Conservation (phyloP, 2,113 vertebrate species). For the Melanerpes aurifrons region DNA sequence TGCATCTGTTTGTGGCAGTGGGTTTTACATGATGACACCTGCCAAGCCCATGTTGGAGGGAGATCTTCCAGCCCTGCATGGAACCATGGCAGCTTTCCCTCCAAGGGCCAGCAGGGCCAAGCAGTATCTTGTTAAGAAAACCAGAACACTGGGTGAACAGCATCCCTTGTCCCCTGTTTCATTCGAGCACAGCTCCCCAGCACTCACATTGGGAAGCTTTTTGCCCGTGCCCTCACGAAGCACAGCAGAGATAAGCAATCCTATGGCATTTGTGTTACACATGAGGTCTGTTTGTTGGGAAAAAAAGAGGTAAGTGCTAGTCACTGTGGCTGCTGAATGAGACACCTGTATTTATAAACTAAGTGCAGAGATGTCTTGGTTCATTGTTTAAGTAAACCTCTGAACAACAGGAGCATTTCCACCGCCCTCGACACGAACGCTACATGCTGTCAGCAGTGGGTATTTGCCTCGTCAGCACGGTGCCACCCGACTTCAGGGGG, state of each 20-base stretch:
- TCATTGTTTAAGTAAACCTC: conserved; percentile 53
- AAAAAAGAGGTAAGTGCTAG: neutral
- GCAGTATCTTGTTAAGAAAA: neutral
- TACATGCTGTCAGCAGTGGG: neutral
- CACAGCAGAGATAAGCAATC: neutral
- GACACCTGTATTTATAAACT: conserved; percentile 2
- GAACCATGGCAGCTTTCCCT: neutral
- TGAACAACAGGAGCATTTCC: neutral
- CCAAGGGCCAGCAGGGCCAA: neutral
- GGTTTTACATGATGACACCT: neutral
- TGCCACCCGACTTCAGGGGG: neutral
- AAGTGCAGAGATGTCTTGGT: conserved; percentile 14
- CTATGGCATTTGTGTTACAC: neutral
- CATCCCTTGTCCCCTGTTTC: neutral
- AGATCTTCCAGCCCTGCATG: neutral
- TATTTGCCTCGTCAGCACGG: neutral
- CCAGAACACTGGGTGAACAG: neutral
- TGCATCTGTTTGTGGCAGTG: neutral
- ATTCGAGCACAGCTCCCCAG: neutral
- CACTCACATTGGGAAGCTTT: neutral
- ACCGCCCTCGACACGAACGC: neutral
- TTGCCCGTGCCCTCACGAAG: neutral
- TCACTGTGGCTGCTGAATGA: neutral
- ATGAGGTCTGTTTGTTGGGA: neutral
- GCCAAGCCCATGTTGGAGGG: neutral